Conservation (phyloP, 1,140 invertebrate genomes). For the Pogonus chalceus region DNA sequence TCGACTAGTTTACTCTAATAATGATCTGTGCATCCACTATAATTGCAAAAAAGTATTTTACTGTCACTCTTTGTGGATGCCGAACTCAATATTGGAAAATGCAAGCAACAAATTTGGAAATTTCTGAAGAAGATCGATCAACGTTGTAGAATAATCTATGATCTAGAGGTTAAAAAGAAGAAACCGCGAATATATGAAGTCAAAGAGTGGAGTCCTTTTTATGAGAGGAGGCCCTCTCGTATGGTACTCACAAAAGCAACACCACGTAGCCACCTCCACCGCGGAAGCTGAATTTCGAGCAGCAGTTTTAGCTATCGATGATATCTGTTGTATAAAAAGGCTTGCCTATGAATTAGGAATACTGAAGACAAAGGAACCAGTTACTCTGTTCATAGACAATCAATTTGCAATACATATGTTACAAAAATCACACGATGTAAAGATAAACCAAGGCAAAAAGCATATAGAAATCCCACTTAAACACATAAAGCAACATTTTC, state of each 20-base stretch:
- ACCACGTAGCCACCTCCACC: not conserved
- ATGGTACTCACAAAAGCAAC: not conserved
- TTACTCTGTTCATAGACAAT: constrained; percentile 16
- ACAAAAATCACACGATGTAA: constrained; percentile 19
- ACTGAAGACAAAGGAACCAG: constrained; percentile 13
- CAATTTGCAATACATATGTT: constrained; percentile 19
- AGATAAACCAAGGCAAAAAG: constrained; percentile 20
- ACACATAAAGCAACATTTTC: constrained; percentile 18
- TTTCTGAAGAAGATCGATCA: no score
- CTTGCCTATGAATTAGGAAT: constrained; percentile 15
- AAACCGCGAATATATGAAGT: no score
- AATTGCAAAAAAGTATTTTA: no score
- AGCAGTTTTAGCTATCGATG: constrained; percentile 17
- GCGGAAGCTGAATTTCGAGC: constrained; percentile 3
- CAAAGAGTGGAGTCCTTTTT: no score
- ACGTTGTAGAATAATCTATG: no score
- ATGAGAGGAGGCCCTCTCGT: no score
- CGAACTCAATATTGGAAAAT: no score
- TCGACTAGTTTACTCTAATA: no score
- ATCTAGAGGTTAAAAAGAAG: no score
- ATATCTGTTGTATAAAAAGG: constrained; percentile 15
- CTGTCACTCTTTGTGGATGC: no score
- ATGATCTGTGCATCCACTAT: no score
- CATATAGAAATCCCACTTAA: constrained; percentile 17
- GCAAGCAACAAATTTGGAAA: no score